phyloP scores from a whole-genome alignment of 2,888 invertebrate genomes.

The Leptopterna dolabrata region DNA sequence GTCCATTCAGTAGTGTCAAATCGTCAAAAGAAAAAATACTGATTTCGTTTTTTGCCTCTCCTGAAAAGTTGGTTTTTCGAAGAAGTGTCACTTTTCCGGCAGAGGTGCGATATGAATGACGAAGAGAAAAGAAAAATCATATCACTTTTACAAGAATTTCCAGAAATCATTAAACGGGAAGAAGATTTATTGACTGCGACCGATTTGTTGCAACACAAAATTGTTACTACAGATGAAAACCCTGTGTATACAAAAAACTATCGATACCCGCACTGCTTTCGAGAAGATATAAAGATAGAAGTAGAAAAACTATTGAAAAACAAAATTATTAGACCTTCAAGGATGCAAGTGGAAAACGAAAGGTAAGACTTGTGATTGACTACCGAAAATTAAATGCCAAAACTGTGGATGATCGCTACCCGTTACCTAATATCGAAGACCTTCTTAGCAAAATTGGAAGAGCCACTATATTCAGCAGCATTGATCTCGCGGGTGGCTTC shows the following conservation, averaged over 20 bases:
- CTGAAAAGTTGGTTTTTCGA: too few species aligned
- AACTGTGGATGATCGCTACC: constrained; percentile 50
- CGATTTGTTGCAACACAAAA: constrained; percentile 43
- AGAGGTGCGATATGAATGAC: constrained; percentile 27
- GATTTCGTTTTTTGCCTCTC: too few species aligned
- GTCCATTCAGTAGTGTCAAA: too few species aligned
- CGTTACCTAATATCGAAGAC: constrained; percentile 53
- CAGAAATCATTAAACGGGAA: constrained; percentile 31
- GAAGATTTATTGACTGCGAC: constrained; percentile 34
- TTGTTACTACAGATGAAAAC: constrained; percentile 39
- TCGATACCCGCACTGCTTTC: neutral
- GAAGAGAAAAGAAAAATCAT: neutral
- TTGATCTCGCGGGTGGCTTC: constrained; percentile 40
- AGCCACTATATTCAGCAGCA: constrained; percentile 36
- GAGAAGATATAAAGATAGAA: too few species aligned
- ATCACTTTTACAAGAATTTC: neutral
- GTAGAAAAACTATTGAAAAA: neutral
- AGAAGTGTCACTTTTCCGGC: too few species aligned
- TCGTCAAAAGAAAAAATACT: too few species aligned
- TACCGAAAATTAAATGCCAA: constrained; percentile 50
- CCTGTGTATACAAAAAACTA: too few species aligned
- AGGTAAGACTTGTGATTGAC: constrained; percentile 46
- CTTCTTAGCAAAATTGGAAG: constrained; percentile 50
- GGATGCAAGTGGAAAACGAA: constrained; percentile 45
- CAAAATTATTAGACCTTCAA: too few species aligned